phyloP scores from a whole-genome alignment of 2,888 invertebrate species.

The Ornithoptera priamus region DNA sequence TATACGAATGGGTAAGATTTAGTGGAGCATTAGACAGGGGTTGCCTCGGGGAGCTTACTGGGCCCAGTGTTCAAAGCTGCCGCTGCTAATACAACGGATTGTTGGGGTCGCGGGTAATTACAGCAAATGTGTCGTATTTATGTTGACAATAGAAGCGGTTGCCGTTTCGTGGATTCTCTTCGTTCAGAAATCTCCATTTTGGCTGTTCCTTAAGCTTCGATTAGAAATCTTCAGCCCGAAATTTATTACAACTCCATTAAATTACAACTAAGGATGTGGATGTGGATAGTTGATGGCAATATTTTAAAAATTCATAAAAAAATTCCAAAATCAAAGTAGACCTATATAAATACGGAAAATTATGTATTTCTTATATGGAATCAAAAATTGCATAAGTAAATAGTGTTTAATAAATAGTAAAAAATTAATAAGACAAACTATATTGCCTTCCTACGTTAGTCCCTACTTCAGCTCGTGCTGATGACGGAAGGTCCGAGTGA shows the following conservation, averaged over 20 bases:
- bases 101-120: constrained; percentile 69
- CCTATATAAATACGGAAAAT: too few species aligned
- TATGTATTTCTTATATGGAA: too few species aligned
- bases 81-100: constrained; percentile 65
- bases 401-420: too few species aligned
- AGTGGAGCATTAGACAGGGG: constrained; percentile 20
- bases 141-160: constrained; percentile 57
- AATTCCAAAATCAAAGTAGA: too few species aligned
- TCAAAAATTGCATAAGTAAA: too few species aligned
- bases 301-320: too few species aligned
- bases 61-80: constrained; percentile 53
- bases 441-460: too few species aligned
- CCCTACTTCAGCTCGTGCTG: too few species aligned
- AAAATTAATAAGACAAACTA: too few species aligned
- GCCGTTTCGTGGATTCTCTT: constrained; percentile 38
- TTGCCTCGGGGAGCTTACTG: constrained; percentile 44
- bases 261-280: too few species aligned
- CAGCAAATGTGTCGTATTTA: constrained; percentile 69
- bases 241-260: not conserved
- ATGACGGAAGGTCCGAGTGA: too few species aligned
- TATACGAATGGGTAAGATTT: constrained; percentile 22
- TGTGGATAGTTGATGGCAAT: too few species aligned
- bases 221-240: constrained; percentile 19
- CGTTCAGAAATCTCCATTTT: constrained; percentile 38
- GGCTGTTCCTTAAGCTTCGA: constrained; percentile 36